phyloP scores from a whole-genome alignment of 2,113 vertebrate species.

The Labeo catla region DNA sequence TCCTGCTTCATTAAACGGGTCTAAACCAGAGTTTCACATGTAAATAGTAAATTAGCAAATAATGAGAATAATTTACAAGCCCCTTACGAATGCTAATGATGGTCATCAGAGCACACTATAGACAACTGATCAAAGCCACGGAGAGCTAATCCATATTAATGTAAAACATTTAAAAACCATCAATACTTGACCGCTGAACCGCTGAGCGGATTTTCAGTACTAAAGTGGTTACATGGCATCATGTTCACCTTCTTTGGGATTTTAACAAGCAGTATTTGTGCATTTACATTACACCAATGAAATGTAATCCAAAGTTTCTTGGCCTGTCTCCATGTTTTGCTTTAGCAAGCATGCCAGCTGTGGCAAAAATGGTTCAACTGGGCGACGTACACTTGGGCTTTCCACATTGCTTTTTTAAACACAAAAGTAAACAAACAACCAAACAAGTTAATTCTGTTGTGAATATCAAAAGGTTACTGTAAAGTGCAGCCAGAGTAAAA shows the following conservation, averaged over 20 bases:
- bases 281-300: not conserved
- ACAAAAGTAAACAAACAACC: conserved; percentile 50
- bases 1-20: not conserved
- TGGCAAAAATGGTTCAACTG: conserved; percentile 41
- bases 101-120: not conserved
- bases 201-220: not conserved
- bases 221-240: not conserved
- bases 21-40: not conserved
- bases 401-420: conserved; percentile 66
- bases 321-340: not conserved
- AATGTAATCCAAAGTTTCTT: not conserved
- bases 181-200: not conserved
- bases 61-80: not conserved
- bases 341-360: not conserved
- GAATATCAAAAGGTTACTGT: conserved; percentile 44
- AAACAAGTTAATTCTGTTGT: conserved; percentile 55
- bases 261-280: conserved; percentile 3
- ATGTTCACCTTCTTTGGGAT: not conserved
- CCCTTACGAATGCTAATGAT: not conserved
- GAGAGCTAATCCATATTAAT: not conserved
- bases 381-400: conserved; percentile 54
- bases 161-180: not conserved
- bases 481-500: conserved; percentile 21
- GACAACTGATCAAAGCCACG: not conserved
- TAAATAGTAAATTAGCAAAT: not conserved